phyloP scores from a whole-genome alignment of 2,888 invertebrate species.

The Apomyelois bistriatella region DNA sequence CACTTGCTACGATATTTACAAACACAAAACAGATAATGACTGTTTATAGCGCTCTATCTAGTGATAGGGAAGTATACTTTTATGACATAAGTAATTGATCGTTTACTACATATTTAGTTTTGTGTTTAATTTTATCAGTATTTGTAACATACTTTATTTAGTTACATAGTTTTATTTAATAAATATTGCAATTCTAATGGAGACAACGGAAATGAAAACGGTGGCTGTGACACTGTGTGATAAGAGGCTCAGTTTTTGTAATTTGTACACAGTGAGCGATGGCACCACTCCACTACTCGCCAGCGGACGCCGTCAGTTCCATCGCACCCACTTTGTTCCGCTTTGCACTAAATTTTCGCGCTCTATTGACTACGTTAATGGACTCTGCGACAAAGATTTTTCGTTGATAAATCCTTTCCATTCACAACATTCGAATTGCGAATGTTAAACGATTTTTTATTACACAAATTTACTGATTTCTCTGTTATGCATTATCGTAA shows the following conservation, averaged over 20 bases:
- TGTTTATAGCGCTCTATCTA: too few relatives aligned
- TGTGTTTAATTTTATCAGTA: too few relatives aligned
- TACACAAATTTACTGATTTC: slow-evolving; percentile 18
- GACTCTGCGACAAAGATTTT: slow-evolving; percentile 32
- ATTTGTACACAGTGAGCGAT: slow-evolving; percentile 35
- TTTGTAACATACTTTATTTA: too few relatives aligned
- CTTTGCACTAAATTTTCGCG: slow-evolving; percentile 40
- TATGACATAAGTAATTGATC: too few relatives aligned
- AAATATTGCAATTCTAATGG: background rate
- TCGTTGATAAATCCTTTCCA: slow-evolving; percentile 30
- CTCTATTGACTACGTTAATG: slow-evolving; percentile 41
- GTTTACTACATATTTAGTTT: too few relatives aligned
- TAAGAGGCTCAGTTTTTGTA: slow-evolving; percentile 27
- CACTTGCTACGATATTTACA: too few relatives aligned
- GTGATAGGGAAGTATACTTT: too few relatives aligned
- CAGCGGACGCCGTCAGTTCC: slow-evolving; percentile 28
- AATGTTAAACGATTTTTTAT: slow-evolving; percentile 15
- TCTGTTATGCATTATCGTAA: slow-evolving; percentile 26
- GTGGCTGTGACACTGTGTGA: slow-evolving; percentile 20
- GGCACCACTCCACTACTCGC: slow-evolving; percentile 22
- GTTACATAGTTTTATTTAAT: too few relatives aligned
- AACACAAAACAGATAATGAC: too few relatives aligned
- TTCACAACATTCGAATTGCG: slow-evolving; percentile 25
- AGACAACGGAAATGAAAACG: slow-evolving; percentile 20
- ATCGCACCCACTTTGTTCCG: slow-evolving; percentile 33